phyloP scores from a whole-genome alignment of 2,888 invertebrate species.

The Criorhina ranunculi region DNA sequence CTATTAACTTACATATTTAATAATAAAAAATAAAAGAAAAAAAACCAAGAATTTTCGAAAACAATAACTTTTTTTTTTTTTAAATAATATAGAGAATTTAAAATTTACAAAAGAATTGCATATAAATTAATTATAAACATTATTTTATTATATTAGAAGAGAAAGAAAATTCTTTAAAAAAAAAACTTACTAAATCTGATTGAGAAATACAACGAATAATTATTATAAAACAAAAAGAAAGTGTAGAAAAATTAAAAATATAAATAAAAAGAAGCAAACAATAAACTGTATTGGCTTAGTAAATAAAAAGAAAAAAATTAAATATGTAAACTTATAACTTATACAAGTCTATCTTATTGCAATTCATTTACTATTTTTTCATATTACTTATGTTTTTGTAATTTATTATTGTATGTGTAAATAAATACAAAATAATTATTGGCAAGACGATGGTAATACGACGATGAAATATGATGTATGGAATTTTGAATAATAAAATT shows the following conservation, averaged over 20 bases:
- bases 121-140: slow-evolving; percentile 13
- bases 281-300: slow-evolving; percentile 61
- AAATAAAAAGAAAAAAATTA: slow-evolving; percentile 21
- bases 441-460: slow-evolving; percentile 33
- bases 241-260: slow-evolving; percentile 43
- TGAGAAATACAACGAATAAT: slow-evolving; percentile 74
- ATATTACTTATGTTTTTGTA: slow-evolving; percentile 13
- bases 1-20: slow-evolving; percentile 58
- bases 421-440: slow-evolving; percentile 26
- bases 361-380: no score
- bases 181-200: slow-evolving; percentile 46
- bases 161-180: slow-evolving; percentile 35
- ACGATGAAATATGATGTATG: slow-evolving; percentile 43
- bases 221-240: slow-evolving; percentile 48
- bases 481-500: slow-evolving; percentile 37
- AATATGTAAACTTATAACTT: slow-evolving; percentile 36
- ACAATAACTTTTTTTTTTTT: slow-evolving; percentile 36
- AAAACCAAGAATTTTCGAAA: slow-evolving; percentile 12
- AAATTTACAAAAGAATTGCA: slow-evolving; percentile 81
- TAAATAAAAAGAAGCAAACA: slow-evolving; percentile 48
- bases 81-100: slow-evolving; percentile 79
- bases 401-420: slow-evolving; percentile 31
- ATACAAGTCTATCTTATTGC: slow-evolving; percentile 45
- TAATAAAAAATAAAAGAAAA: slow-evolving; percentile 15
- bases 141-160: slow-evolving; percentile 31